Conservation (phyloP, 30 jellyfish, hydroid and myxozoan species). For the Hydractinia echinata region DNA sequence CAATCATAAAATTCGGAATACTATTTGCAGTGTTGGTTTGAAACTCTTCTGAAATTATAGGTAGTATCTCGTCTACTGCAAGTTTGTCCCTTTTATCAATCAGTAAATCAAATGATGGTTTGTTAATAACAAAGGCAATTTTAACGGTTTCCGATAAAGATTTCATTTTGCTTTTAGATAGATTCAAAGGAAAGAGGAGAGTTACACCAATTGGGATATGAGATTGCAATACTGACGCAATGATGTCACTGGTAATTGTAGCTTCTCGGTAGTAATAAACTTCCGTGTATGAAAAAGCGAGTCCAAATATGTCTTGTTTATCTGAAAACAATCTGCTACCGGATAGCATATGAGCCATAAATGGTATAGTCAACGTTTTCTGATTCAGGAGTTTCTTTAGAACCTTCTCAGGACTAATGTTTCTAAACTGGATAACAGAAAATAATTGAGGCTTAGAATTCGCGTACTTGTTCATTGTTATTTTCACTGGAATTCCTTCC, state of each 20-base stretch:
- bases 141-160: slow-evolving; percentile 55
- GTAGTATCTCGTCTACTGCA: slow-evolving; percentile 57
- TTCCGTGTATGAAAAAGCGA: slow-evolving; percentile 62
- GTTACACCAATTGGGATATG: slow-evolving; percentile 95
- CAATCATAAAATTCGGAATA: slow-evolving; percentile 63
- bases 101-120: slow-evolving; percentile 86
- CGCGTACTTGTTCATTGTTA: slow-evolving; percentile 57
- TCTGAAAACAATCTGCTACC: slow-evolving; percentile 68
- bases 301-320: slow-evolving; percentile 53
- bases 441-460: slow-evolving; percentile 36
- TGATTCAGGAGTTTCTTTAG: slow-evolving; percentile 57
- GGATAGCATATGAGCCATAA: slow-evolving; percentile 64
- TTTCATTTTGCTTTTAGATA: neutral
- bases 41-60: slow-evolving; percentile 59
- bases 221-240: slow-evolving; percentile 64
- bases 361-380: slow-evolving; percentile 64
- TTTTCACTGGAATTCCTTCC: slow-evolving; percentile 43
- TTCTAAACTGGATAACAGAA: slow-evolving; percentile 59
- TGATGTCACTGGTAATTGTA: slow-evolving; percentile 46
- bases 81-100: slow-evolving; percentile 79
- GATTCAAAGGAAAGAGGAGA: slow-evolving; percentile 66
- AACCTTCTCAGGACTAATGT: slow-evolving; percentile 61
- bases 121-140: slow-evolving; percentile 79
- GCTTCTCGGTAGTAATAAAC: slow-evolving; percentile 52
- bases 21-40: slow-evolving; percentile 46